Base-by-base conservation (phyloP, 2,113 vertebrate species). In the Hemibagrus wyckioides region DNA sequence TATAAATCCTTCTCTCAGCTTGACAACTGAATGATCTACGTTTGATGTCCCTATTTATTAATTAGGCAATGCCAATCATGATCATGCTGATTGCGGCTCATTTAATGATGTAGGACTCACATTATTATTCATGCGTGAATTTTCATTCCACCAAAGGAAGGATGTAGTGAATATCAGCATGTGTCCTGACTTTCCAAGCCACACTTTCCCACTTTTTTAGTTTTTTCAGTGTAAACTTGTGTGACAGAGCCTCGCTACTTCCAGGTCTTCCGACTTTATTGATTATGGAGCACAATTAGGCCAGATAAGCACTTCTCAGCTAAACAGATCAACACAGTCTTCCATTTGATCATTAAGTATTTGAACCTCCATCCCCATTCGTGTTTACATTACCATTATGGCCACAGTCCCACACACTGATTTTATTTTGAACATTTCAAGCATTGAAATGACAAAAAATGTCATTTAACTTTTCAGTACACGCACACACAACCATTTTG, bases 221-320 rank as follows among this genome's bases (percentile, higher is more conserved):
- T 86, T 79, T 63, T 57, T 84, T 87, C 61, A 86, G 69, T 52
- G 56, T 71, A 65, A 83, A 90, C 69, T 84, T 86, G 61, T 80
- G 85, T 82, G 63, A 11, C 25, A 86, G 57, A 87, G 63, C 84
- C 33, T 84, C 75, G 82, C 59, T 63, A 41, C 36, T 30, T 56
- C 83, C 69, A 65, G 81, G 28, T 15, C 67, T 39, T 71, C 50
- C 83, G 73, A 41, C 77, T 63, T 84, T 76, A 90, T 90, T 90
- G 87, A 88, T 86, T 86, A 76, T 17, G 79, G 36, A 36, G 25
- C 75, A 75, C 77, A 87, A 82, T 86, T 88, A 85, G 85, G 57
- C 71, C 61, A 85, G 85, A 86, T 88, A 85, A 90, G 83, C 71
- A 86, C 41, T 84, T 79, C 80, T 85, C 75, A 76, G 81, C 85